A percentile compares a stretch with the other conserved stretches of the same genome.
These are phyloP conservation scores for Drosophila cognata DNA, from an alignment of 2,888 invertebrate genomes.

Conservation along the genomic window DNA sequence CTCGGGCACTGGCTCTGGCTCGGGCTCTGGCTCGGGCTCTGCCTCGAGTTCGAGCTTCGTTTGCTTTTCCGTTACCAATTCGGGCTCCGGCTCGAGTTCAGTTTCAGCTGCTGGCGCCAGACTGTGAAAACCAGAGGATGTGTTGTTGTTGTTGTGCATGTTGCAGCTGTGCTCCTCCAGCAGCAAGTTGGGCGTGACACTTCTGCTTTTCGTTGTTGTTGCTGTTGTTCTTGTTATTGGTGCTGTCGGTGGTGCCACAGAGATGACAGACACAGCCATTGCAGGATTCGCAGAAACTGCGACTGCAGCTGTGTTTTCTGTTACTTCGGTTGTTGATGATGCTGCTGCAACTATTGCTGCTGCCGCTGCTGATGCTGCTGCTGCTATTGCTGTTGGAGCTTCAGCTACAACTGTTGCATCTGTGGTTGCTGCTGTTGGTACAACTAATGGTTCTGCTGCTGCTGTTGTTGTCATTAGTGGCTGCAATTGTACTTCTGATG, in stretches of 20 bases:
- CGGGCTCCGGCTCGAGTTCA: slow-evolving; percentile 3
- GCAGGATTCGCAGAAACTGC: slow-evolving; percentile 26
- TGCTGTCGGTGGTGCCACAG: slow-evolving; percentile 60
- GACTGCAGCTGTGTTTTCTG: neutral
- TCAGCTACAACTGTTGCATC: neutral
- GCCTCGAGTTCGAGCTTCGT: neutral
- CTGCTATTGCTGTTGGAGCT: neutral
- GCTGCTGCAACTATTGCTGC: neutral
- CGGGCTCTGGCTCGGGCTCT: neutral
- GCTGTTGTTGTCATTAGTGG: neutral
- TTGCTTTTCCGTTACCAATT: neutral
- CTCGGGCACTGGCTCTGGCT: neutral
- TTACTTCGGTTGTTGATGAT: neutral
- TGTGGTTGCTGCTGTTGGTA: neutral
- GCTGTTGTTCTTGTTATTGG: neutral
- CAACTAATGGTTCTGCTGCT: neutral
- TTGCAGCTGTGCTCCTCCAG: slow-evolving; percentile 78
- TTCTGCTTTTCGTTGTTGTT: slow-evolving; percentile 23
- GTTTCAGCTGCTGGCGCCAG: slow-evolving; percentile 37
- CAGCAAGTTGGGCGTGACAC: slow-evolving; percentile 38
- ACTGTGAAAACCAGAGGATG: slow-evolving; percentile 81
- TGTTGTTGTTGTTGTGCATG: slow-evolving; percentile 71
- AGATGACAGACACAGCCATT: slow-evolving; percentile 64
- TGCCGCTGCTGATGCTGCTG: slow-evolving; percentile 3
- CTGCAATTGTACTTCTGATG: neutral